Evolutionary conservation across 2,113 vertebrate species (phyloP).

Genomic region (Melanerpes formicivorus): DNA sequence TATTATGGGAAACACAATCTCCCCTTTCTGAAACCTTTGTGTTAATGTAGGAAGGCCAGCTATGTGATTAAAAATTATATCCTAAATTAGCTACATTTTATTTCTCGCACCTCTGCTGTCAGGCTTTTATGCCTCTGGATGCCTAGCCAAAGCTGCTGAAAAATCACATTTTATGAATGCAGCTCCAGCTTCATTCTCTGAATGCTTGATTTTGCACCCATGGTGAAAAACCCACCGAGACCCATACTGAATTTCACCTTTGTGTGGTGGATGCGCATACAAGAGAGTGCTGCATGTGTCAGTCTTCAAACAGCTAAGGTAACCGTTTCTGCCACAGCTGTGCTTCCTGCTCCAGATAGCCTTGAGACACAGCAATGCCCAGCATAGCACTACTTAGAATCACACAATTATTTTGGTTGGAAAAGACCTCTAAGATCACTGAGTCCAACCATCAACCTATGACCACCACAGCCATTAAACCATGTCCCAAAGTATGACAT

Average conservation of each 20-base stretch:
- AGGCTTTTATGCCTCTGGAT: neutral
- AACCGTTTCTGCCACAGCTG: neutral
- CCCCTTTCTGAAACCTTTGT: conserved; percentile 22
- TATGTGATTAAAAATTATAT: conserved; percentile 36
- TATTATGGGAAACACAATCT: conserved; percentile 25
- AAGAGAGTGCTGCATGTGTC: neutral
- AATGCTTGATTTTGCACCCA: neutral
- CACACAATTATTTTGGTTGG: too few relatives aligned
- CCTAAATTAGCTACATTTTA: conserved; percentile 57
- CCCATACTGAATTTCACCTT: neutral
- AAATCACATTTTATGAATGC: neutral
- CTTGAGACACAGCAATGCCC: neutral
- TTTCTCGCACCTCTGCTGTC: conserved; percentile 7
- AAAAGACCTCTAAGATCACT: too few relatives aligned
- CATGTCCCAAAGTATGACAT: too few relatives aligned
- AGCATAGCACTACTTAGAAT: neutral
- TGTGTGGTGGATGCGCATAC: neutral
- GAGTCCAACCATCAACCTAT: too few relatives aligned
- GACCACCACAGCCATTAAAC: too few relatives aligned
- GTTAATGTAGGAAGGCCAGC: neutral
- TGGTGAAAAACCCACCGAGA: neutral
- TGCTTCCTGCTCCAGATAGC: neutral
- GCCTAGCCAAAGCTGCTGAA: conserved; percentile 12
- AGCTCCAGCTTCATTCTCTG: neutral
- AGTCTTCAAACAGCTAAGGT: neutral